Base-by-base conservation (phyloP, 2,888 invertebrate species). In the Tachina grossa region DNA sequence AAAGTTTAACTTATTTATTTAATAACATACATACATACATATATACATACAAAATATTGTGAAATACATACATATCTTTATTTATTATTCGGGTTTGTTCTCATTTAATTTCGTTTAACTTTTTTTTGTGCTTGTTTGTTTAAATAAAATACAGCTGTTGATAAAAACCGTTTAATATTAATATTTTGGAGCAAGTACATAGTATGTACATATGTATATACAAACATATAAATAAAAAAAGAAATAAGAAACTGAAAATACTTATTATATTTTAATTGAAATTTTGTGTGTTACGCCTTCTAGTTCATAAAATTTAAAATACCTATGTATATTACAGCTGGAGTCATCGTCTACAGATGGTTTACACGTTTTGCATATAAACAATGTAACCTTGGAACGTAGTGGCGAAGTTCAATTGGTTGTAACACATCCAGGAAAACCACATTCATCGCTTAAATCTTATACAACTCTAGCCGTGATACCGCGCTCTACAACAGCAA, bases 321-420 rank as follows among this genome's bases (percentile, higher is more conserved):
- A 49, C 65, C 65, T 22, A 71, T 22, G 63, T 76, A 74, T n/a
- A 76, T 89, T 90, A 53, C 88, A 92, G 93, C 89, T 93, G 89
- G 93, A 93, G 89, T 92, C 93, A 65, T 90, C 90, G 66, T 89
- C 90, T 65, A 87, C 91, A 85, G 91, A 92, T 89, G 94, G 94
- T 89, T 93, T 94, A 88, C 94, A 93, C 90, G 93, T 95, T 88
- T 93, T 96, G 87, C 94, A 94, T 91, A 94, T 96, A 89, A 91
- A 93, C 83, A 93, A 94, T 88, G 94, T 94, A 86, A 93, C 93
- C 88, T 93, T 94, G 84, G 91, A 92, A 11, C 94, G 95, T 43
- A 93, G 93, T 75, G 94, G 94, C 1, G 93, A 93, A 87, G 90
- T 94, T 84, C 92, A 93, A 49, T 92, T 93, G 84, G 92, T 91